A percentile compares a stretch with the other conserved stretches of the same genome.
phyloP scores from a whole-genome alignment of 2,797 vertebrate species.

The Acipenser transmontanus region DNA sequence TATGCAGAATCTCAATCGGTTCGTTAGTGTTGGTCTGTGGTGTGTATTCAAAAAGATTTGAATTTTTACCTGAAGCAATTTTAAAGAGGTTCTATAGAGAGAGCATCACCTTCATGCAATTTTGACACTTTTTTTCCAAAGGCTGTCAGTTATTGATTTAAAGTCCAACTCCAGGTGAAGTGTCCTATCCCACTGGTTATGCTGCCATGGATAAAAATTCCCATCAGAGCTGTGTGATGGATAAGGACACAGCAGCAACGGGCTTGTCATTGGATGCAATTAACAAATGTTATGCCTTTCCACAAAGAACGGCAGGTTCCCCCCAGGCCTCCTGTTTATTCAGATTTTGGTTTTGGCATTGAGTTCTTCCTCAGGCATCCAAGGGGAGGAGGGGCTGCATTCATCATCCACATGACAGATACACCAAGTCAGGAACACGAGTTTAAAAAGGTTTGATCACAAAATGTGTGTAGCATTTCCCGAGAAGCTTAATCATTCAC shows the following conservation, averaged over 20 bases:
- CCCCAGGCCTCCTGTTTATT: background rate
- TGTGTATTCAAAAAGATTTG: too few species aligned
- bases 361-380: background rate
- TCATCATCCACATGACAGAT: background rate
- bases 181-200: background rate
- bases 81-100: too few species aligned
- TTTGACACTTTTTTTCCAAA: background rate
- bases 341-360: slow-evolving; percentile 2
- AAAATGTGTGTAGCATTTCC: too few species aligned
- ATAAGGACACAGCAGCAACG: background rate
- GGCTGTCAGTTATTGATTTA: background rate
- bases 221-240: background rate
- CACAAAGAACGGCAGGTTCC: background rate
- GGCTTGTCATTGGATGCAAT: slow-evolving; percentile 1
- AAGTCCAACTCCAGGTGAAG: slow-evolving; percentile 2
- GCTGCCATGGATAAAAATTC: background rate
- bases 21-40: too few species aligned
- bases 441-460: too few species aligned
- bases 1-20: too few species aligned
- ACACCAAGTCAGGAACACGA: background rate
- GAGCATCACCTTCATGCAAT: too few species aligned
- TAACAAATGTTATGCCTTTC: background rate
- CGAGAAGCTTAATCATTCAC: too few species aligned
- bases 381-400: background rate
- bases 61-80: too few species aligned